Base-by-base conservation (phyloP, 2,888 invertebrate species). In the Megamerina dolium region DNA sequence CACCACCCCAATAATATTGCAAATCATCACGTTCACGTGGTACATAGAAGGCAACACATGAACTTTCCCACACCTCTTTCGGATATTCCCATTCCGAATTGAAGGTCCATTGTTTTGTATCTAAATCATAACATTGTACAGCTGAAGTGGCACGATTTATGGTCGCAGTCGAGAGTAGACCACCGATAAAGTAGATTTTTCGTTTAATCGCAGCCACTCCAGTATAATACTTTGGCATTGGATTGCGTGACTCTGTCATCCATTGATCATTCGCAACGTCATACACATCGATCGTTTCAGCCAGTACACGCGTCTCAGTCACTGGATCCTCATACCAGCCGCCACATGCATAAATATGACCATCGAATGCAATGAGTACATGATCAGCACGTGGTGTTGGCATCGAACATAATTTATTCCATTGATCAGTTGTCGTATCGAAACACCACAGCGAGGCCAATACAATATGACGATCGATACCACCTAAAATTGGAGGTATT, bases 1-100 rank as follows among this genome's bases (percentile, higher is more conserved):
- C n/a, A n/a, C n/a, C n/a, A n/a, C n/a, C n/a, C n/a, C n/a, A n/a
- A n/a, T n/a, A n/a, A n/a, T n/a, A n/a, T n/a, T n/a, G n/a, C n/a
- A n/a, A n/a, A n/a, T 61, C 59, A 38, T 61, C 60, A 13, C 61
- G 51, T 48, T 56, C 60, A 43, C 77, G 77, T 32, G 84, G 84
- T 54, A 84, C 77, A 63, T 80, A 83, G 43, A 85, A 69, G 20
- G 79, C 76, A 35, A 79, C 81, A 59, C 81, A 80, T 2, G 78
- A 77, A 55, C 83, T 83, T 59, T 84, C 84, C 84, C 84, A 85
- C 45, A 82, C 77, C 57, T 82, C 80, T 55, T 80, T 78, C 0
- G 81, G 79, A 60, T 81, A 79, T 48, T 79, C 76, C 52, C 77
- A 76, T n/a, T 77, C 77, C 9, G 76, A 75, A 27, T 61, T 60